Percentiles rank a stretch among this genome's conserved stretches.
Evolutionary conservation across 2,888 invertebrate genomes (phyloP).

Genomic region (Amaurobius ferox): DNA sequence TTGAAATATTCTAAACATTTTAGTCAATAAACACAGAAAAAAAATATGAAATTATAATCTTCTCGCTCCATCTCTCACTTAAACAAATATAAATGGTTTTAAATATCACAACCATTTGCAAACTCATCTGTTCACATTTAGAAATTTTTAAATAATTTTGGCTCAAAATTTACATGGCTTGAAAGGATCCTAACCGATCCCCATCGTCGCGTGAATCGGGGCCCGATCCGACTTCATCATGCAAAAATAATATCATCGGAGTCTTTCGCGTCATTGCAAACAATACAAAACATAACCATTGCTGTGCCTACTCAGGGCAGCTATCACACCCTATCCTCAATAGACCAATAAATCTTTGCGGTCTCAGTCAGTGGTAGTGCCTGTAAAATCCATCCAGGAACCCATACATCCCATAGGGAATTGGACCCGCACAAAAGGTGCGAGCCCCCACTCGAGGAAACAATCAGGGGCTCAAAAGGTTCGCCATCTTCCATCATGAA

Average conservation of each 20-base stretch:
- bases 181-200: not conserved
- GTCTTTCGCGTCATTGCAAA: not conserved
- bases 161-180: not conserved
- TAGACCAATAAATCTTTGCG: slow-evolving; percentile 69
- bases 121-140: not conserved
- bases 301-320: not conserved
- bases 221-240: not conserved
- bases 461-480: slow-evolving; percentile 55
- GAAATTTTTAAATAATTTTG: not conserved
- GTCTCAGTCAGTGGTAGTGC: slow-evolving; percentile 25
- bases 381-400: slow-evolving; percentile 27
- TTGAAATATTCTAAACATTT: no score
- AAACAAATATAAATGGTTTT: not conserved
- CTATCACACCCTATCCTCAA: slow-evolving; percentile 27
- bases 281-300: not conserved
- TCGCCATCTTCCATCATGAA: slow-evolving; percentile 62
- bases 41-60: no score
- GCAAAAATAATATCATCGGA: not conserved
- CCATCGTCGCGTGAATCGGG: not conserved
- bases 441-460: slow-evolving; percentile 37
- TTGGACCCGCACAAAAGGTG: slow-evolving; percentile 47
- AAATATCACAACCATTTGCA: not conserved
- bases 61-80: not conserved
- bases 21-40: no score
- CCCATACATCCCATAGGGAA: slow-evolving; percentile 29